These are phyloP conservation scores for Cheilosia vernalis DNA, from an alignment of 2,888 invertebrate species.

Conservation along the genomic window DNA sequence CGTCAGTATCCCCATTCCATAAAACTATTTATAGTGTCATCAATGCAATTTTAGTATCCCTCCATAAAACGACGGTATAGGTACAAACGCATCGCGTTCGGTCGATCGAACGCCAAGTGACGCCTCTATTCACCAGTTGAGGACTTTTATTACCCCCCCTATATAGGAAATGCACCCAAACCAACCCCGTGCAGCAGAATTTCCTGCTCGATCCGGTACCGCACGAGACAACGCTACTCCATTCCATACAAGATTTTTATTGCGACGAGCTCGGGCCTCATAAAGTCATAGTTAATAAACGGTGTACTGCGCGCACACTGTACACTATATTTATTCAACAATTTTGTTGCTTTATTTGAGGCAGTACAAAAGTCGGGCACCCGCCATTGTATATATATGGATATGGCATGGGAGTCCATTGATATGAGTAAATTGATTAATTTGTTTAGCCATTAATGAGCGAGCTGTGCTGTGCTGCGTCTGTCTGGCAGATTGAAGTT, in stretches of 20 bases:
- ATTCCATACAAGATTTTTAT: constrained; percentile 52
- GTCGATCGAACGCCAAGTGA: constrained; percentile 40
- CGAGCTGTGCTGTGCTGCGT: constrained; percentile 17
- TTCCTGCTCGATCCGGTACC: constrained; percentile 19
- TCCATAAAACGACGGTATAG: constrained; percentile 39
- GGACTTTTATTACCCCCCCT: constrained; percentile 58
- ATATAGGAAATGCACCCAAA: constrained; percentile 44
- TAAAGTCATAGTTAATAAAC: constrained; percentile 73
- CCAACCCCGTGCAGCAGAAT: constrained; percentile 28
- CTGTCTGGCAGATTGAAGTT: constrained; percentile 67
- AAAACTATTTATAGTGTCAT: constrained; percentile 72
- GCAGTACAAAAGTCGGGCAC: background rate
- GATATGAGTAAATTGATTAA: constrained; percentile 55
- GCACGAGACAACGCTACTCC: constrained; percentile 22
- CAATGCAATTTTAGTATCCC: constrained; percentile 67
- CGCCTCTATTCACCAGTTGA: constrained; percentile 36
- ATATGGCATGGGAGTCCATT: background rate
- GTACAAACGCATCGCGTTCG: constrained; percentile 42
- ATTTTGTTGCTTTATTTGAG: constrained; percentile 53
- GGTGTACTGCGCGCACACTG: constrained; percentile 2
- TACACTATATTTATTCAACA: constrained; percentile 46
- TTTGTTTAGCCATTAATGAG: constrained; percentile 64
- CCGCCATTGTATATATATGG: background rate
- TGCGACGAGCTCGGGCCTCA: constrained; percentile 40
- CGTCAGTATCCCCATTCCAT: constrained; percentile 53